phyloP scores from a whole-genome alignment of 2,113 vertebrate species.

The Prunella himalayana region DNA sequence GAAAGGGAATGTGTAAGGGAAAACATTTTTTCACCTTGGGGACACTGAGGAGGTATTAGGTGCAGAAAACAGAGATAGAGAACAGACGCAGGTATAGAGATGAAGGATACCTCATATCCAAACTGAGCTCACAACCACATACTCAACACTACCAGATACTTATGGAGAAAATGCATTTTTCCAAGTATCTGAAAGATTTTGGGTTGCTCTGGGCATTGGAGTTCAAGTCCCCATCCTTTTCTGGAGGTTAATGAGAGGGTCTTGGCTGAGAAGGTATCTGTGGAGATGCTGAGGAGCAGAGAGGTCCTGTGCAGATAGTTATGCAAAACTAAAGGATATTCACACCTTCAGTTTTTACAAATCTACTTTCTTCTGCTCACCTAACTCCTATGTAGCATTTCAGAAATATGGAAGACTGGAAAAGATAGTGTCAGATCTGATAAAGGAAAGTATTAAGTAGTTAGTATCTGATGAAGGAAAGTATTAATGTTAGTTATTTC shows the following conservation, averaged over 20 bases:
- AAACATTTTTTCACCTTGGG: neutral
- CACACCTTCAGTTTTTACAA: neutral
- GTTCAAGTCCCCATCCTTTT: neutral
- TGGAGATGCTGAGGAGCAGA: neutral
- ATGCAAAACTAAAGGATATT: neutral
- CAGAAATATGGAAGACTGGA: neutral
- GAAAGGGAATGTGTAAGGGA: neutral
- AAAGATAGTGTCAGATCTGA: neutral
- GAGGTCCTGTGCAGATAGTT: neutral
- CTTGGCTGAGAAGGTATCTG: neutral
- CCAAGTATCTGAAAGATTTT: neutral
- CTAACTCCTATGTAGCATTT: neutral
- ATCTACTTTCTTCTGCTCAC: neutral
- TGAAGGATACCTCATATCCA: neutral
- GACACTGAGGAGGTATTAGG: neutral
- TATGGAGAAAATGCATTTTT: accelerated
- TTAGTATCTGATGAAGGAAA: neutral
- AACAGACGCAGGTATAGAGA: neutral
- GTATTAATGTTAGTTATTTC: neutral
- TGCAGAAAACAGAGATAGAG: neutral
- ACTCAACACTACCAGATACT: neutral
- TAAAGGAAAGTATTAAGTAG: neutral
- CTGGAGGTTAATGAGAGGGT: neutral
- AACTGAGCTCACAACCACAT: neutral
- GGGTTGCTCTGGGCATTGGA: neutral